Base-by-base conservation (phyloP, 2,797 vertebrate species). In the Danio tinwini region DNA sequence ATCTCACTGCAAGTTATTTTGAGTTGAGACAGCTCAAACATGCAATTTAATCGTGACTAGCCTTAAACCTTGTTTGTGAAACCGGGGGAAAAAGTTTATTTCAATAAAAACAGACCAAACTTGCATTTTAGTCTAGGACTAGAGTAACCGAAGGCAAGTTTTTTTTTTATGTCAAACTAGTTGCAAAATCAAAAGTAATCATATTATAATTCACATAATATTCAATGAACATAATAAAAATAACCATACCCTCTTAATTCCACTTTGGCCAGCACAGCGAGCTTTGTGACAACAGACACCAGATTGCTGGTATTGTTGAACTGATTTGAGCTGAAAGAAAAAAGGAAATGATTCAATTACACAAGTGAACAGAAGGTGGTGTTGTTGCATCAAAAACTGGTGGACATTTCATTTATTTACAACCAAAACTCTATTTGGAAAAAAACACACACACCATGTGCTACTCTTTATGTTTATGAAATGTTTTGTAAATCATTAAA, bases 221-320 rank as follows among this genome's bases (percentile, higher is more conserved):
- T 1, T 7, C n/a, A 52, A 17, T 9, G 17, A 6, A 17, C 17
- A 40, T 4, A 0, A 53, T 40, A 39, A 13, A 70, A 55, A 42
- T 5, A 7, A 42, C 16, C 71, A 59, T 91, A 99, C 97, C 97
- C 97, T 95, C 97, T 94, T 83, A 99, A 96, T 90, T 97, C 95
- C 75, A 98, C 97, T 85, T 93, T 95, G 69, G 96, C 94, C 53
- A 92, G 92, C 77, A 98, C 95, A 4, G 96, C 96, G 50, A 99
- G 94, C 19, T 96, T 91, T 40, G 92, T 96, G 88, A 92, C 64
- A 39, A 94, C 93, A 56, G 93, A 95, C 0, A 94, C 90, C 73
- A 93, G 77, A 3, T 94, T 92, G 86, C 97, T 99, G 72, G 89
- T 89, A 82, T 92, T 96, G 88, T 96, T 88, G 81, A 94, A 97